phyloP scores from a whole-genome alignment of 2,113 vertebrate genomes.

The Forbesichthys papilliferus region DNA sequence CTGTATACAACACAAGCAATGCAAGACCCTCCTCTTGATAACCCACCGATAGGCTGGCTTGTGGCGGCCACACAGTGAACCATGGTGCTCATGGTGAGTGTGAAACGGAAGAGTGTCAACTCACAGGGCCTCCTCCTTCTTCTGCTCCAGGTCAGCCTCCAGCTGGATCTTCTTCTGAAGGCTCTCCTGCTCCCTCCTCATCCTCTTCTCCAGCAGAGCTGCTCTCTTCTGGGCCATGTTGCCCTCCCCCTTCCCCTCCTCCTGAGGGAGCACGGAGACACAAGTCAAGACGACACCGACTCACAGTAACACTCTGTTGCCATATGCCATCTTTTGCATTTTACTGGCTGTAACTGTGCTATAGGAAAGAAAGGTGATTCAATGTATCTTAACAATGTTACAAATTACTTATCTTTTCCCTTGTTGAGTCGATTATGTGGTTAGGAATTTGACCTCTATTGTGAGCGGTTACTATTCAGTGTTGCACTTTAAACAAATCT shows the following conservation, averaged over 20 bases:
- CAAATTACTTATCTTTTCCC: background rate
- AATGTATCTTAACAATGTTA: background rate
- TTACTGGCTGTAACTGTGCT: too few species aligned
- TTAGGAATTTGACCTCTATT: background rate
- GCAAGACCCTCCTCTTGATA: too few species aligned
- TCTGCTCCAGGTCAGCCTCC: constrained; percentile 90
- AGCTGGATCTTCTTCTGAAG: constrained; percentile 89
- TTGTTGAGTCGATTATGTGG: background rate
- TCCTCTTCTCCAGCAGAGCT: constrained; percentile 91
- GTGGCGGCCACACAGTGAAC: too few species aligned
- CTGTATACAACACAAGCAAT: too few species aligned
- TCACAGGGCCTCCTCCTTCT: constrained; percentile 94
- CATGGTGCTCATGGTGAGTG: background rate
- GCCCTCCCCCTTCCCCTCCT: constrained; percentile 90
- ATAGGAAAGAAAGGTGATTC: background rate
- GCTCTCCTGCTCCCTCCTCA: constrained; percentile 89
- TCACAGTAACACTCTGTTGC: too few species aligned
- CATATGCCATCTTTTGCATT: too few species aligned
- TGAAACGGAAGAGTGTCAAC: background rate
- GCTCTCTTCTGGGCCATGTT: constrained; percentile 94
- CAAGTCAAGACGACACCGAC: too few species aligned
- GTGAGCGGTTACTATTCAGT: background rate
- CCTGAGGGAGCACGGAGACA: constrained; percentile 68
- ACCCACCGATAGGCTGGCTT: too few species aligned
- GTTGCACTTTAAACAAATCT: background rate